Percentiles rank a stretch among this genome's conserved stretches.
Evolutionary conservation across 2,113 vertebrate genomes (phyloP).

Genomic region (Anhinga anhinga): DNA sequence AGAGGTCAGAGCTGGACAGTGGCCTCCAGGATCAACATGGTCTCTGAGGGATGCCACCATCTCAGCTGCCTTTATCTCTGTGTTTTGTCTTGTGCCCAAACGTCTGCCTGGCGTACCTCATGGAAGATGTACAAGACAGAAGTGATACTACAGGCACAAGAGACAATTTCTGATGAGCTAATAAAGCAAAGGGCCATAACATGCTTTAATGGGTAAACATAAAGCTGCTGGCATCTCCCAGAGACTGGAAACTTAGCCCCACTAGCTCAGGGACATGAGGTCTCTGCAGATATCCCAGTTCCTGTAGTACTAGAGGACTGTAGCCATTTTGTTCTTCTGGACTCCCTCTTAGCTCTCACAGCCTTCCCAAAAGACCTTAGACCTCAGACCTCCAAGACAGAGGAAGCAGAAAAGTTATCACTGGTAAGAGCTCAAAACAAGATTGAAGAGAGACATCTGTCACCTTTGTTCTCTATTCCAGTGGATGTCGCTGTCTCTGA

Average conservation of each 20-base stretch:
- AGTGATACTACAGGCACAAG: not conserved
- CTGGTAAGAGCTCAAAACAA: not conserved
- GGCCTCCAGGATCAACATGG: not conserved
- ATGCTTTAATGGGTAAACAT: not conserved
- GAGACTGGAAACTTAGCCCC: not conserved
- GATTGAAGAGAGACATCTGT: not conserved
- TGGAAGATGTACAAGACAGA: not conserved
- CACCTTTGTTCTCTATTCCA: not conserved
- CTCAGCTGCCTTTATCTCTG: not conserved
- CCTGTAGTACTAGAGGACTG: not conserved
- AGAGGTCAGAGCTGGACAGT: not conserved
- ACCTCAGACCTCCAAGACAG: not conserved
- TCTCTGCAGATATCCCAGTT: not conserved
- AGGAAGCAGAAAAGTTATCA: not conserved
- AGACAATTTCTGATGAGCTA: not conserved
- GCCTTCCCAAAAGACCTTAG: not conserved
- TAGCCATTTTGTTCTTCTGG: not conserved
- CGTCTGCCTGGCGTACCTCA: not conserved
- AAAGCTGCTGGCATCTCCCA: not conserved
- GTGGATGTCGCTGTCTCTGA: not conserved
- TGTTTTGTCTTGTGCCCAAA: not conserved
- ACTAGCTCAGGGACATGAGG: not conserved
- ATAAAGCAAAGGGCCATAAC: not conserved
- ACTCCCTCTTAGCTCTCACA: not conserved
- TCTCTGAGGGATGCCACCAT: not conserved